These are phyloP conservation scores for Andinoacara biseriatus DNA, from an alignment of 2,113 vertebrate genomes.

Conservation along the genomic window DNA sequence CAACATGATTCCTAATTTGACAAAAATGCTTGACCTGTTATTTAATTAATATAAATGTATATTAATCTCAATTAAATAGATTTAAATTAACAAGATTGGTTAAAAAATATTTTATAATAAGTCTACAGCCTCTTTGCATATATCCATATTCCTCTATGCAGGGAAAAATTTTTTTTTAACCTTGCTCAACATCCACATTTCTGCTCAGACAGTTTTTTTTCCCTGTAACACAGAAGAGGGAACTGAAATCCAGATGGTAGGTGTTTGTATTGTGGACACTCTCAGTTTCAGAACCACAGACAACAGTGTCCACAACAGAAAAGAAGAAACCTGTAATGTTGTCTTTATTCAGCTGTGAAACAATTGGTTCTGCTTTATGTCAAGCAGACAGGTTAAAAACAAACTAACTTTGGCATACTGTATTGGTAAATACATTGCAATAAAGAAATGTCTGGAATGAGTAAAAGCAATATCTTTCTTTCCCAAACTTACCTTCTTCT, in stretches of 20 bases:
- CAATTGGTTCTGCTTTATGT: background rate
- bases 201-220: background rate
- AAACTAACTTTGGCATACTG: background rate
- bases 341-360: background rate
- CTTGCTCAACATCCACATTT: background rate
- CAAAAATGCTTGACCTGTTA: background rate
- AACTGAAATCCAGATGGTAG: background rate
- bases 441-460: background rate
- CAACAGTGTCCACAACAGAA: background rate
- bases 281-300: background rate
- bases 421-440: background rate
- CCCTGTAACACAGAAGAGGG: background rate
- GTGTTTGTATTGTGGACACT: background rate
- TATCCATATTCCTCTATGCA: background rate
- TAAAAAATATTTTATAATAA: background rate
- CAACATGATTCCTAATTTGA: background rate
- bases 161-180: no score
- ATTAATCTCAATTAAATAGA: background rate
- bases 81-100: background rate
- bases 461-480: background rate
- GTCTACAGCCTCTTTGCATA: background rate
- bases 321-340: background rate
- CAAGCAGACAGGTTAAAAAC: background rate
- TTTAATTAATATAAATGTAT: background rate
- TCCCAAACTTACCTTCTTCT: constrained; percentile 86